Evolutionary conservation across 2,888 invertebrate species (phyloP).

Genomic region (Clanis bilineata): DNA sequence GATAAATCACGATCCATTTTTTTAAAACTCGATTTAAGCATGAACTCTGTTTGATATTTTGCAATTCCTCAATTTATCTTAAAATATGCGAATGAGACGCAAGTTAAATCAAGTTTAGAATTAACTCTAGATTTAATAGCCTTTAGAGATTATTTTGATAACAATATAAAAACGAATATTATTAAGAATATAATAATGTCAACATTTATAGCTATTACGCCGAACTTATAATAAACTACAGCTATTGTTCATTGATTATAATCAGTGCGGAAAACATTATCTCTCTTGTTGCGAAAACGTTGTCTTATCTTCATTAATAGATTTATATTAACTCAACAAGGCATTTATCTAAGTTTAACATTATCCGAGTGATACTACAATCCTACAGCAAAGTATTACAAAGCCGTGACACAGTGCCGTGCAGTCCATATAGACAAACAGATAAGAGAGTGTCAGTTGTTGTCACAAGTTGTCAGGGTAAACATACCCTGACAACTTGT

Average conservation of each 20-base stretch:
- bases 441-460: too few species aligned
- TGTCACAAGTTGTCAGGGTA: too few species aligned
- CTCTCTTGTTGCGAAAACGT: neutral
- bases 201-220: neutral
- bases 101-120: too few species aligned
- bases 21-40: too few species aligned
- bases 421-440: too few species aligned
- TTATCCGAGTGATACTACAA: neutral
- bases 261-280: neutral
- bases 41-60: too few species aligned
- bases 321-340: neutral
- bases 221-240: neutral
- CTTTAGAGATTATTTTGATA: too few species aligned
- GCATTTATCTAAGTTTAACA: neutral
- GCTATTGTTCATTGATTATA: neutral
- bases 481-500: too few species aligned
- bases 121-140: too few species aligned
- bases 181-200: neutral
- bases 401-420: neutral
- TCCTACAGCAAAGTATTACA: neutral
- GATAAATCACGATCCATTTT: too few species aligned
- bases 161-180: neutral
- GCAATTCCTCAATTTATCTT: too few species aligned
- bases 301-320: neutral
- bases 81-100: too few species aligned